Base-by-base conservation (phyloP, 2,888 invertebrate species). In the Salticus scenicus region DNA sequence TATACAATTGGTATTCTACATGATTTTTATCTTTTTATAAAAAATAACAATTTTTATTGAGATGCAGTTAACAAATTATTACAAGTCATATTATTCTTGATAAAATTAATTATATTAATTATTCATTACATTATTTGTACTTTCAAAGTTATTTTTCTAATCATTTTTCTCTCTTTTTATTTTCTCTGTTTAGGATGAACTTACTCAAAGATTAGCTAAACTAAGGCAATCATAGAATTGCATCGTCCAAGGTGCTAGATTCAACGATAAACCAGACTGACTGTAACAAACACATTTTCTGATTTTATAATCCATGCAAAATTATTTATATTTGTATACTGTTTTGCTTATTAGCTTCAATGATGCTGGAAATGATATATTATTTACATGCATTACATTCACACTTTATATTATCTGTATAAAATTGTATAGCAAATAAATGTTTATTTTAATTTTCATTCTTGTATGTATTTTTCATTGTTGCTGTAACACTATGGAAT, bases 151-250 rank as follows among this genome's bases (percentile, higher is more conserved):
- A n/a, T n/a, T n/a, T n/a, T n/a, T n/a, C n/a, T n/a, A n/a, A n/a
- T n/a, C n/a, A n/a, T n/a, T n/a, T n/a, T n/a, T n/a, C n/a, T n/a
- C n/a, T n/a, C n/a, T n/a, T n/a, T n/a, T n/a, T n/a, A n/a, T 37
- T 31, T n/a, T 69, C 63, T 33, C 27, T 24, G 33, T 70, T 0
- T n/a, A 85, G 85, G 85, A 85, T 79, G 85, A 85, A 33, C 27
- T 85, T 37, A 75, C 85, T 17, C 85, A 85, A 30, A 69, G 85
- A 79, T 63, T 85, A 20, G 85, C 85, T 17, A 85, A 85, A 14
- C 69, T 85, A 31, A 57, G 85, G 28, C 85, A 85, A 47, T 72
- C 85, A 24, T 85, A 47, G 37, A 37, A 33, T 7, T 20, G 31
- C 20, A 33, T 20, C 33, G 8, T 31, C 17, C 20, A 10, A 67